These are phyloP conservation scores for Ennomos erosarius DNA, from an alignment of 2,888 invertebrate genomes.

Conservation along the genomic window DNA sequence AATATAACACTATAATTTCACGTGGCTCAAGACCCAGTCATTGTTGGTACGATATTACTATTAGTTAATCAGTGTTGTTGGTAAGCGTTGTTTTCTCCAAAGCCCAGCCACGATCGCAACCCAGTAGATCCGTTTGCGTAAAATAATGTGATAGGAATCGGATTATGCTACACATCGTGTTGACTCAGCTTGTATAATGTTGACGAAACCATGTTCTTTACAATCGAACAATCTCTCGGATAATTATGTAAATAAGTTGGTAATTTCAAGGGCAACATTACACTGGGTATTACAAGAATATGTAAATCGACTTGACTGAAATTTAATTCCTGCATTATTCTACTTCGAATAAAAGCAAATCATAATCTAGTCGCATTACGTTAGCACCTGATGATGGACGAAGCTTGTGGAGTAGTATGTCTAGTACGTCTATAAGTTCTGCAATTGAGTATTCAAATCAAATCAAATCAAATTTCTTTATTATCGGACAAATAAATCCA, in stretches of 20 bases:
- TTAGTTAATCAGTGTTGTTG: too few relatives aligned
- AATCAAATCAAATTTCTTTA: too few relatives aligned
- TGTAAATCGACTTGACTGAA: too few relatives aligned
- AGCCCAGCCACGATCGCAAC: constrained; percentile 19
- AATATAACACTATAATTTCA: too few relatives aligned
- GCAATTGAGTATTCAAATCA: too few relatives aligned
- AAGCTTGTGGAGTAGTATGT: constrained; percentile 3
- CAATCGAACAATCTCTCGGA: constrained; percentile 2
- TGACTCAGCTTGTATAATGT: constrained; percentile 14
- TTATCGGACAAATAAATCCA: too few relatives aligned
- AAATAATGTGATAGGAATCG: constrained; percentile 16
- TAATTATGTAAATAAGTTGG: background rate
- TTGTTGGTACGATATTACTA: too few relatives aligned
- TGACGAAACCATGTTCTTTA: constrained; percentile 1
- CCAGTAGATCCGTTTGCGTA: constrained; percentile 15
- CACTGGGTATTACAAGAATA: too few relatives aligned
- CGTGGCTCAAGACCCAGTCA: too few relatives aligned
- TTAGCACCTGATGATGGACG: background rate
- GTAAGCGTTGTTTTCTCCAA: constrained; percentile 1
- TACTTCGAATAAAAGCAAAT: too few relatives aligned
- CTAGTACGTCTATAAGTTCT: background rate
- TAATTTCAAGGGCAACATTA: background rate
- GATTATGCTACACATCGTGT: constrained; percentile 15
- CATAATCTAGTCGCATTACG: background rate
- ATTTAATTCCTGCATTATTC: too few relatives aligned